Percentiles rank a stretch among this genome's conserved stretches.
These are phyloP conservation scores for Macrosoma leucophasiata DNA, from an alignment of 2,888 invertebrate genomes.

Conservation along the genomic window DNA sequence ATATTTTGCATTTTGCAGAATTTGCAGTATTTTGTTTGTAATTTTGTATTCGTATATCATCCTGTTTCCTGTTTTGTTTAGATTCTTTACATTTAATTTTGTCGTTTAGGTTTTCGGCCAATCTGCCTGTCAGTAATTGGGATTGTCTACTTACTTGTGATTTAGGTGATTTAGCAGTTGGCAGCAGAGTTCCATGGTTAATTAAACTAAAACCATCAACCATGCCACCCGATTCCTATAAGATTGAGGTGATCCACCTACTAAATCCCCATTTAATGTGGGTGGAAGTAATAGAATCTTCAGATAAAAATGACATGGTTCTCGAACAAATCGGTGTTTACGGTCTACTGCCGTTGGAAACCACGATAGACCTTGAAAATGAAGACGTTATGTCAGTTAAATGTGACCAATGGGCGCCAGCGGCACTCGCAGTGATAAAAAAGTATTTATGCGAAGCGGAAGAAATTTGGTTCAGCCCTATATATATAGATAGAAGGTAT, in stretches of 20 bases:
- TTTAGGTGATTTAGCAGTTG: too few species aligned
- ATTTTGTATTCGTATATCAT: too few species aligned
- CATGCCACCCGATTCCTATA: conserved; percentile 36
- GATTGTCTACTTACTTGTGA: too few species aligned
- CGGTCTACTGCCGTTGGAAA: conserved; percentile 45
- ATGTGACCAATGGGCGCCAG: conserved; percentile 43
- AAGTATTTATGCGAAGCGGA: conserved; percentile 31
- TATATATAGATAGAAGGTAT: conserved; percentile 45
- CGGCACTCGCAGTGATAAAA: conserved; percentile 34
- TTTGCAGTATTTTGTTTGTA: too few species aligned
- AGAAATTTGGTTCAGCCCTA: conserved; percentile 43
- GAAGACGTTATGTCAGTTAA: conserved; percentile 26
- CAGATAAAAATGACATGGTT: conserved; percentile 25
- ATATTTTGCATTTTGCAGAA: too few species aligned
- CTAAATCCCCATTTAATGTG: conserved; percentile 56
- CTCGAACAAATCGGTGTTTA: conserved; percentile 57
- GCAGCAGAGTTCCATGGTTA: too few species aligned
- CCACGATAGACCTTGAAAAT: conserved; percentile 28
- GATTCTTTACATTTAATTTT: too few species aligned
- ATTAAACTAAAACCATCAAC: too few species aligned
- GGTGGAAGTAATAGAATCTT: conserved; percentile 33
- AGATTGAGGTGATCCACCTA: conserved; percentile 44
- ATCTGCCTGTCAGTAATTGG: too few species aligned
- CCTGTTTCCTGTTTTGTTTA: too few species aligned
- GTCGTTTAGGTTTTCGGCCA: too few species aligned